Conservation (phyloP, 2,888 invertebrate species). For the Hirtodrosophila duncani region DNA sequence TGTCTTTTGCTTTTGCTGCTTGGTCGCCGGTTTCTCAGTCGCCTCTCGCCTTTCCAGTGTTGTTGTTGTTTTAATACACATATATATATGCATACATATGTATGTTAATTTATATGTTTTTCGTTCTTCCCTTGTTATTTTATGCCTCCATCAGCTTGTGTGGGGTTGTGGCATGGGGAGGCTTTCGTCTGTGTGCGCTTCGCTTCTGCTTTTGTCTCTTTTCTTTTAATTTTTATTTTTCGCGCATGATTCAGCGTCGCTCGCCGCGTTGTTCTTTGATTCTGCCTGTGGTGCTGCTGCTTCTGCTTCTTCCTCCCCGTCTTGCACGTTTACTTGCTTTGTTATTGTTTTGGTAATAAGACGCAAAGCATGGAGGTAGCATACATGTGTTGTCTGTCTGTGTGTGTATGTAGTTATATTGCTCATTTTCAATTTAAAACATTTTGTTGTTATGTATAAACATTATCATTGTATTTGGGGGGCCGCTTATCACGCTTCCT, state of each 20-base stretch:
- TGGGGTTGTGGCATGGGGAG: too few species aligned
- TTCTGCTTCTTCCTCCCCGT: slow-evolving; percentile 22
- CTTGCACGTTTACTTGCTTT: slow-evolving; percentile 27
- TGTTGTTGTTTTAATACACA: slow-evolving; percentile 13
- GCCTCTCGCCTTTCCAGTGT: slow-evolving; percentile 30
- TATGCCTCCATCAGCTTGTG: neutral
- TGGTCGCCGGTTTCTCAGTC: slow-evolving; percentile 17
- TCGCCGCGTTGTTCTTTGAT: slow-evolving; percentile 41
- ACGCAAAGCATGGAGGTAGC: too few species aligned
- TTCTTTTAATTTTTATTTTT: slow-evolving; percentile 38
- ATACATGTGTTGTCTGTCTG: slow-evolving; percentile 15
- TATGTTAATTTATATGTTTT: slow-evolving; percentile 46
- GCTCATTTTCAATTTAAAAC: slow-evolving; percentile 25
- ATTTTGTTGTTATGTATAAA: slow-evolving; percentile 33
- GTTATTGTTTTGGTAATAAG: slow-evolving; percentile 63
- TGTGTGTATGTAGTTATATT: slow-evolving; percentile 27
- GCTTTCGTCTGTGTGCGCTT: too few species aligned
- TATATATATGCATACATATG: slow-evolving; percentile 18
- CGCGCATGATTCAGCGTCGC: slow-evolving; percentile 59
- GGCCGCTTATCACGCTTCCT: slow-evolving; percentile 38
- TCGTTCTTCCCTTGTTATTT: slow-evolving; percentile 11
- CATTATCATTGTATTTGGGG: slow-evolving; percentile 30
- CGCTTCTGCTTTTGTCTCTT: slow-evolving; percentile 6
- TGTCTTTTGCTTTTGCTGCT: slow-evolving; percentile 21
- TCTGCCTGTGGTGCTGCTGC: slow-evolving; percentile 17